Evolutionary conservation across 2,113 vertebrate species (phyloP).

Genomic region (Accipiter virgatus): DNA sequence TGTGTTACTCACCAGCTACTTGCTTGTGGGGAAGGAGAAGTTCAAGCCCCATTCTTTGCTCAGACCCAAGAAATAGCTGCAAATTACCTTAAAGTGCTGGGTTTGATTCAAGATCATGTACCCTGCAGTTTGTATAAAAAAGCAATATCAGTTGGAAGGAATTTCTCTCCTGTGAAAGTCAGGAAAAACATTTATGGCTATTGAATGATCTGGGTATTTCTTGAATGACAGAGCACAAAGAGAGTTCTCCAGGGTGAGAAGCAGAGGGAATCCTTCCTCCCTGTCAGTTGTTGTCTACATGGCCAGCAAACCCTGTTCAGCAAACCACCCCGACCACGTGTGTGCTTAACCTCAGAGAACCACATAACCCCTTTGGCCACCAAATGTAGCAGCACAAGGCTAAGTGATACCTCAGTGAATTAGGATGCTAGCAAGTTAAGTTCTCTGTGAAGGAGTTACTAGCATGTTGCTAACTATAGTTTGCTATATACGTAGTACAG

Average conservation of each 20-base stretch:
- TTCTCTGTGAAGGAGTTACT: not conserved
- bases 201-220: not conserved
- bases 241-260: not conserved
- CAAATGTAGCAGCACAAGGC: not conserved
- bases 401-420: not conserved
- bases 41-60: not conserved
- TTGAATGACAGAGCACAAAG: not conserved
- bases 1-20: conserved; percentile 51
- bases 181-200: not conserved
- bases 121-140: conserved; percentile 14
- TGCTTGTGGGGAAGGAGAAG: conserved; percentile 8
- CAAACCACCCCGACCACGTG: rapidly evolving
- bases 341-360: not conserved
- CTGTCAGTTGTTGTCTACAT: not conserved
- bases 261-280: not conserved
- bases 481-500: not conserved
- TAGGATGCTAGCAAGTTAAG: not conserved
- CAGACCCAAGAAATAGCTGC: not conserved
- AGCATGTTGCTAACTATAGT: not conserved
- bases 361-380: rapidly evolving
- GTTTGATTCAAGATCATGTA: not conserved
- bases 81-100: not conserved
- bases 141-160: conserved; percentile 44
- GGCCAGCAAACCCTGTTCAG: not conserved
- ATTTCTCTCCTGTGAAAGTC: conserved; percentile 17